A percentile compares a stretch with the other conserved stretches of the same genome.
Evolutionary conservation across 2,888 invertebrate species (phyloP).

Genomic region (Mythimna lalbum): DNA sequence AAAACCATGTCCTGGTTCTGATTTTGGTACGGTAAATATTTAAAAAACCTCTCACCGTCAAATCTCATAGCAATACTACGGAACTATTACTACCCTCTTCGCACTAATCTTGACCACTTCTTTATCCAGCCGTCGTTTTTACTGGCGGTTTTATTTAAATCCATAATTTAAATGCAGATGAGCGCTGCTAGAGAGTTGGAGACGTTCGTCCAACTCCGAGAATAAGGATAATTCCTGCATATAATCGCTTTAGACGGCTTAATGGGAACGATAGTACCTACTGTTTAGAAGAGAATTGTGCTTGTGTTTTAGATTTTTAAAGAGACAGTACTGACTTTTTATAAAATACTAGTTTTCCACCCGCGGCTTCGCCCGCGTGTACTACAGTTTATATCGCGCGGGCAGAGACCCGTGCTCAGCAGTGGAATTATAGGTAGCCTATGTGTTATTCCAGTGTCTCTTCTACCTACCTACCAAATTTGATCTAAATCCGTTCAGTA

Average conservation of each 20-base stretch:
- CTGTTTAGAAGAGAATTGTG: conserved; percentile 1
- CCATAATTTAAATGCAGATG: conserved; percentile 87
- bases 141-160: conserved; percentile 81
- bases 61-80: neutral
- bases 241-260: conserved; percentile 58
- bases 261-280: conserved; percentile 26
- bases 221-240: conserved; percentile 69
- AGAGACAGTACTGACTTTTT: neutral
- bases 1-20: too few relatives aligned
- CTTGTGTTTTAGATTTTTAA: conserved; percentile 4
- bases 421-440: too few relatives aligned
- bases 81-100: conserved; percentile 12
- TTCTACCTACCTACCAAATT: too few relatives aligned
- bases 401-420: too few relatives aligned
- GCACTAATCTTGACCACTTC: conserved; percentile 22
- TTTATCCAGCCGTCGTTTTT: conserved; percentile 71
- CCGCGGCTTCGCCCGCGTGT: too few relatives aligned
- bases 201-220: conserved; percentile 56
- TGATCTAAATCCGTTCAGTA: too few relatives aligned
- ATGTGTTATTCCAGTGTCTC: too few relatives aligned
- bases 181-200: conserved; percentile 63
- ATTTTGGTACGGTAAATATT: too few relatives aligned
- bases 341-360: too few relatives aligned
- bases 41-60: too few relatives aligned
- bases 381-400: too few relatives aligned